These are phyloP conservation scores for Hafferia zeledoni DNA, from an alignment of 2,797 vertebrate species.

Conservation along the genomic window DNA sequence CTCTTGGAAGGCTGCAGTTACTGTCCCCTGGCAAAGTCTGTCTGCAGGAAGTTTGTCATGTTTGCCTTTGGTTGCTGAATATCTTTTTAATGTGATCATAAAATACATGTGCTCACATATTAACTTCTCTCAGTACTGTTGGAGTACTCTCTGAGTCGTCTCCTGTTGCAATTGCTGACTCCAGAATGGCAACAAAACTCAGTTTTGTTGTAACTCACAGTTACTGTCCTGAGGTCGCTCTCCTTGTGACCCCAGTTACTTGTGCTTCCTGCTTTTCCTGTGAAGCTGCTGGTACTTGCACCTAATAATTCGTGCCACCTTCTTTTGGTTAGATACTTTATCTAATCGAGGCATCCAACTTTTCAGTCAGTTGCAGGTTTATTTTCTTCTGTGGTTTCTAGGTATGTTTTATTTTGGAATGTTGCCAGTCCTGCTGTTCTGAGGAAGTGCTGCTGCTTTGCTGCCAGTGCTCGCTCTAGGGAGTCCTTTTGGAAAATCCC, in stretches of 20 bases:
- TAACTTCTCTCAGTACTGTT: not conserved
- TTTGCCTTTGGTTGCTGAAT: not conserved
- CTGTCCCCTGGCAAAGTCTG: not conserved
- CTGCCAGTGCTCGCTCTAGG: not conserved
- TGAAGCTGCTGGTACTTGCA: accelerated
- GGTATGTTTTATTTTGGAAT: not conserved
- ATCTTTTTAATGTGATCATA: not conserved
- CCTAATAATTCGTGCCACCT: not conserved
- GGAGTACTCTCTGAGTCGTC: not conserved
- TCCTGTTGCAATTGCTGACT: not conserved
- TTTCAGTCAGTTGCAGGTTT: not conserved
- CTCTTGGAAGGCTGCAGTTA: not conserved
- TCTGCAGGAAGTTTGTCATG: not conserved
- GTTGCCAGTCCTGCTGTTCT: not conserved
- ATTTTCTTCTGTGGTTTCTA: not conserved
- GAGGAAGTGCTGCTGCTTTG: not conserved
- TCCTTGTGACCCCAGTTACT: not conserved
- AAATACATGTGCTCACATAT: not conserved
- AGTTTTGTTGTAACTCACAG: not conserved
- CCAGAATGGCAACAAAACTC: not conserved
- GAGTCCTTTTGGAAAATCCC: not conserved
- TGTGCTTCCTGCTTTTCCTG: not conserved
- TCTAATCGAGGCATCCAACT: not conserved
- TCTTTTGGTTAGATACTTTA: not conserved
- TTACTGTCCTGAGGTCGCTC: not conserved